phyloP scores from a whole-genome alignment of 2,888 invertebrate genomes.

The Meloe dianella region DNA sequence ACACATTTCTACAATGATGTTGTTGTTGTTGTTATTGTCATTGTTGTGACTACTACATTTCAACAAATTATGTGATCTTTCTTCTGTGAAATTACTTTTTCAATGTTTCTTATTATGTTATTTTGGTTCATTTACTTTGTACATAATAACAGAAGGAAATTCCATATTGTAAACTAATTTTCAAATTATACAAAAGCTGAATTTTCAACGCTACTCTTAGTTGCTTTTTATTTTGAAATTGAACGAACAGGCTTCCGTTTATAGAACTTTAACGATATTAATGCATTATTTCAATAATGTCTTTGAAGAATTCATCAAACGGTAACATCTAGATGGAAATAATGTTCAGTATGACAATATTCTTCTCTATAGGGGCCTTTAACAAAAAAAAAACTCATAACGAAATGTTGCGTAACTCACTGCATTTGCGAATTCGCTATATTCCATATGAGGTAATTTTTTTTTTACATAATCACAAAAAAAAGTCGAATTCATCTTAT shows the following conservation, averaged over 20 bases:
- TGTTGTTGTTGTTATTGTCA: slow-evolving; percentile 18
- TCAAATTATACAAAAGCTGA: slow-evolving; percentile 28
- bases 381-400: not conserved
- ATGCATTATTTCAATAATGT: not conserved
- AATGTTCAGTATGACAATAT: not conserved
- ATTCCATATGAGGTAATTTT: not conserved
- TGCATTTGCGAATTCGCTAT: not conserved
- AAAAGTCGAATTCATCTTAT: no score
- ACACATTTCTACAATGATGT: slow-evolving; percentile 3
- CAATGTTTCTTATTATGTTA: slow-evolving; percentile 28
- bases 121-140: slow-evolving; percentile 32
- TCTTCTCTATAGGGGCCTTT: not conserved
- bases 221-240: no score
- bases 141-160: not conserved
- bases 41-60: slow-evolving; percentile 30
- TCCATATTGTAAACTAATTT: slow-evolving; percentile 28
- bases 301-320: not conserved
- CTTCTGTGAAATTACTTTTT: slow-evolving; percentile 45
- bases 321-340: not conserved
- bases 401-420: not conserved
- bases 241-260: no score
- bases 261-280: not conserved
- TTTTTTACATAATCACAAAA: not conserved
- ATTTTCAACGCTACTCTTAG: no score
- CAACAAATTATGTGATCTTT: slow-evolving; percentile 40